phyloP scores from a whole-genome alignment of 2,888 invertebrate species.

The Nemoura dubitans region DNA sequence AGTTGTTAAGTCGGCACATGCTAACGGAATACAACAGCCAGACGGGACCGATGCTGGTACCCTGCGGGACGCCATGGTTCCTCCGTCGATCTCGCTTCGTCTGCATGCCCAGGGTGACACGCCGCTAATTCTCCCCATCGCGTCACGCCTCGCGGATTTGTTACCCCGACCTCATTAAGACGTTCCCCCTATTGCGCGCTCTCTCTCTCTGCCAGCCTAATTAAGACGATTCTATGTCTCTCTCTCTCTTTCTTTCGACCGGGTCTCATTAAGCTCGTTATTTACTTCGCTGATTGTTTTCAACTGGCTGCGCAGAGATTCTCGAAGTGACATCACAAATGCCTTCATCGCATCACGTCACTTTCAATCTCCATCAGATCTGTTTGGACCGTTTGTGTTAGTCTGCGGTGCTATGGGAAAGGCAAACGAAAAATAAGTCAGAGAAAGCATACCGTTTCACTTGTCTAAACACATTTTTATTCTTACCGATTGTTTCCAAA shows the following conservation, averaged over 20 bases:
- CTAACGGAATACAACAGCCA: no score
- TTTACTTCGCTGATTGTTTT: slow-evolving; percentile 39
- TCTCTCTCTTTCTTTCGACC: neutral
- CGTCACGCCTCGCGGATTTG: slow-evolving; percentile 34
- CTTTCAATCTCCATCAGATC: neutral
- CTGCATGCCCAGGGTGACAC: neutral
- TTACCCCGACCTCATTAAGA: slow-evolving; percentile 37
- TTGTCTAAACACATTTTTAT: no score
- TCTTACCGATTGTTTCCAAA: no score
- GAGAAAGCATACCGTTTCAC: no score
- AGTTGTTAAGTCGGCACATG: no score
- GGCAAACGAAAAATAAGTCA: no score
- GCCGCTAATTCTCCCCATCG: neutral
- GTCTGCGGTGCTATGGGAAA: no score
- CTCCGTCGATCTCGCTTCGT: no score
- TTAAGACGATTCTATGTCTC: neutral
- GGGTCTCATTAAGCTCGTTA: slow-evolving; percentile 37
- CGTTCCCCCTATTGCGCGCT: slow-evolving; percentile 21
- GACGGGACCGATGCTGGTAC: no score
- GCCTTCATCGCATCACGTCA: neutral
- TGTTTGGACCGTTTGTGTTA: neutral
- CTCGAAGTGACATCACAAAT: neutral
- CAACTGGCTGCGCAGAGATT: slow-evolving; percentile 9
- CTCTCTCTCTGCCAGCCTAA: slow-evolving; percentile 27
- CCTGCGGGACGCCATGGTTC: no score